A percentile compares a stretch with the other conserved stretches of the same genome.
These are phyloP conservation scores for Mesodorylaimus sp. DNA, from an alignment of 2,888 invertebrate genomes.

Conservation along the genomic window DNA sequence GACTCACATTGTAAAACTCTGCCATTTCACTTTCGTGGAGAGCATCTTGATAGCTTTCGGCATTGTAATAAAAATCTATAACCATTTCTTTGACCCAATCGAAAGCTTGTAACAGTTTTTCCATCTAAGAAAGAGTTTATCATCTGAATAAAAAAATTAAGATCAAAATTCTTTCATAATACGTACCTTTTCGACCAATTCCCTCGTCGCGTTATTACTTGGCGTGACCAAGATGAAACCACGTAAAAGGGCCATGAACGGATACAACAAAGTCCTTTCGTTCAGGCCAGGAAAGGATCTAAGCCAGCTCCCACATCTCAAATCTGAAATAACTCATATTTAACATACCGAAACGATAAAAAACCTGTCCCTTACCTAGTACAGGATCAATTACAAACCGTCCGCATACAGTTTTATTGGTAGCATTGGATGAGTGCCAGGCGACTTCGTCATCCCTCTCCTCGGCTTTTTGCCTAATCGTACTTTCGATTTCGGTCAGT, in stretches of 20 bases:
- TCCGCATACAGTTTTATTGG: too few species aligned
- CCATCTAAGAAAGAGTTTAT: constrained; percentile 13
- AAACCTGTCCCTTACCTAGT: too few species aligned
- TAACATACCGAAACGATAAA: too few species aligned
- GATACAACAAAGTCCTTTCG: not conserved
- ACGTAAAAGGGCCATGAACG: constrained; percentile 15
- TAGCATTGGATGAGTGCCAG: too few species aligned
- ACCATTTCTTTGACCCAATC: constrained; percentile 16
- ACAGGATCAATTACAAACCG: too few species aligned
- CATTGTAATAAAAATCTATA: constrained; percentile 15
- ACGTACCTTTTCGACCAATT: constrained; percentile 14
- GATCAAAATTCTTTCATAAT: not conserved
- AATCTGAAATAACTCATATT: too few species aligned
- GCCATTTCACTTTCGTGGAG: constrained; percentile 11
- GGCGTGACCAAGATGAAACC: constrained; percentile 24
- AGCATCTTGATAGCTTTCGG: constrained; percentile 17
- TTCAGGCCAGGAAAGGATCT: not conserved
- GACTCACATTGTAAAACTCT: too few species aligned
- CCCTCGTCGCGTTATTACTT: constrained; percentile 11
- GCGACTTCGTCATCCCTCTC: too few species aligned
- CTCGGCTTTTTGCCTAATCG: too few species aligned
- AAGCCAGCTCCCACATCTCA: not conserved
- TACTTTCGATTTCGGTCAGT: too few species aligned
- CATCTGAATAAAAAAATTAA: not conserved
- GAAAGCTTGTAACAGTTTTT: constrained; percentile 14